Conservation (phyloP, 1,140 invertebrate genomes). For the Euwallacea fornicatus region DNA sequence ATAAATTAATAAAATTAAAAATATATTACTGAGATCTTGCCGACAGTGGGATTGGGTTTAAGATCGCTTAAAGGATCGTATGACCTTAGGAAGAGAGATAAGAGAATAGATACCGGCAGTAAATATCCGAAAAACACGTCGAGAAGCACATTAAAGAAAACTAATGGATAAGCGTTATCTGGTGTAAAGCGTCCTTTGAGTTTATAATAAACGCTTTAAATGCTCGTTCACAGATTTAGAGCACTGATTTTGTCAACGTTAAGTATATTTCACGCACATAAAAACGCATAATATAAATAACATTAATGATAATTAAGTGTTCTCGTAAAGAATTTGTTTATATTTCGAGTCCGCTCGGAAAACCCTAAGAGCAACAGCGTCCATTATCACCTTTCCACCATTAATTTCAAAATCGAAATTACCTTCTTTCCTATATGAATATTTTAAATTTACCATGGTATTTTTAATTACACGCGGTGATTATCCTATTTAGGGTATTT, state of each 20-base stretch:
- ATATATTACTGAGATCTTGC: slow-evolving; percentile 11
- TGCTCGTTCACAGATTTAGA: neutral
- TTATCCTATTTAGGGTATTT: slow-evolving; percentile 22
- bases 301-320: neutral
- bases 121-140: slow-evolving; percentile 5
- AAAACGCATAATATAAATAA: neutral
- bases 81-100: slow-evolving; percentile 15
- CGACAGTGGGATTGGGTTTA: slow-evolving; percentile 20
- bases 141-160: neutral
- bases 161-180: neutral
- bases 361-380: too few relatives aligned
- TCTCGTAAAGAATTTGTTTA: neutral
- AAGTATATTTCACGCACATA: neutral
- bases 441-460: slow-evolving; percentile 9
- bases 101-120: slow-evolving; percentile 7
- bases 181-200: neutral
- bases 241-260: neutral
- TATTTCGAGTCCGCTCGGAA: too few relatives aligned
- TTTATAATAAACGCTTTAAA: neutral
- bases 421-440: slow-evolving; percentile 9
- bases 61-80: slow-evolving; percentile 19
- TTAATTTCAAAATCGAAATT: too few relatives aligned
- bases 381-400: too few relatives aligned
- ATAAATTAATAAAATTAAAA: slow-evolving; percentile 28
- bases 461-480: slow-evolving; percentile 17